Percentiles rank a stretch among this genome's conserved stretches.
Conservation (phyloP, 2,888 invertebrate species). For the Drosophila limbata region DNA sequence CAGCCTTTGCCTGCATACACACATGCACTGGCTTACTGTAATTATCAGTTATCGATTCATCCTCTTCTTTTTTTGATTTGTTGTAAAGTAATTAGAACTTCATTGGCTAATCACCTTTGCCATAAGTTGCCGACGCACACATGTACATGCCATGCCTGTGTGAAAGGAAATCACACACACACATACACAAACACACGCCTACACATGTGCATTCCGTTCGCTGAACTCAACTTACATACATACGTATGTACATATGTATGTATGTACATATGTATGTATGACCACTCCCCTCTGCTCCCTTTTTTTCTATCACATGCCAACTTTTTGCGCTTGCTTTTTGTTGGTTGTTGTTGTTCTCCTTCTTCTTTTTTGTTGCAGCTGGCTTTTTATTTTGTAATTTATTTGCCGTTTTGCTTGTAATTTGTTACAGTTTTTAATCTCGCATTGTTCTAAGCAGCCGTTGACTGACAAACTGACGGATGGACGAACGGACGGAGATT, state of each 20-base stretch:
- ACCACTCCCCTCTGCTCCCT: not conserved
- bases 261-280: not conserved
- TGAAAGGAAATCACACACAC: conserved; percentile 1
- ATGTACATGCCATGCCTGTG: not conserved
- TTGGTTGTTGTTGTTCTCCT: conserved; percentile 22
- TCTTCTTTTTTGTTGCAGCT: conserved; percentile 19
- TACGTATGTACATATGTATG: too few relatives aligned
- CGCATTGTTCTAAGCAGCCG: conserved; percentile 74
- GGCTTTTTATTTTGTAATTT: conserved; percentile 69
- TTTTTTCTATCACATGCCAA: conserved; percentile 4
- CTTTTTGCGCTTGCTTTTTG: conserved; percentile 46
- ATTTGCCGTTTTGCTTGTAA: conserved; percentile 77
- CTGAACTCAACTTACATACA: not conserved
- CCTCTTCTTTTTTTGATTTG: not conserved
- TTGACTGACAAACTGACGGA: conserved; percentile 64
- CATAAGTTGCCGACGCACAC: conserved; percentile 15
- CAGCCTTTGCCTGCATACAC: not conserved
- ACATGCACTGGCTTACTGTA: not conserved
- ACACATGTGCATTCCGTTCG: conserved; percentile 2
- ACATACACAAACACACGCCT: not conserved
- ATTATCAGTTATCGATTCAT: conserved; percentile 5
- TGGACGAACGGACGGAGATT: conserved; percentile 17
- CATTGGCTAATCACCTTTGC: conserved; percentile 25
- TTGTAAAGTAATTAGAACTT: conserved; percentile 24
- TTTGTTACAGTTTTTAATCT: conserved; percentile 79